Conservation (phyloP, 1,140 invertebrate species). For the Dendrolimus punctatus region DNA sequence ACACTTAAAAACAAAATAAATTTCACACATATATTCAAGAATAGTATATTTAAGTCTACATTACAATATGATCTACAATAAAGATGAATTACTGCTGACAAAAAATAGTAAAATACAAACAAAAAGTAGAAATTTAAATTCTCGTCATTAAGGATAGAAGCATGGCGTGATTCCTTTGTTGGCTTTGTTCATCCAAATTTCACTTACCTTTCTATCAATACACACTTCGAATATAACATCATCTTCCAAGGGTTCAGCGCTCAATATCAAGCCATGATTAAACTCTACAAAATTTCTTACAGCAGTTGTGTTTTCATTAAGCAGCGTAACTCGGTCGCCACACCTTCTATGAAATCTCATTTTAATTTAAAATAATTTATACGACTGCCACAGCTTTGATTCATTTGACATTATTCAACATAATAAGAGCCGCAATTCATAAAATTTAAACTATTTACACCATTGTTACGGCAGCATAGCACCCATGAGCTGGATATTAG, state of each 20-base stretch:
- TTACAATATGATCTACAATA: no score
- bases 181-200: background rate
- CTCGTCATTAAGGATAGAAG: no score
- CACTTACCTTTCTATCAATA: constrained; percentile 89
- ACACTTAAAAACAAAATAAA: no score
- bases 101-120: background rate
- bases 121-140: background rate
- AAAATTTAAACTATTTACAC: constrained; percentile 11
- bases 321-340: constrained; percentile 84
- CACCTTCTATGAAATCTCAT: constrained; percentile 88
- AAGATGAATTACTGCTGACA: no score
- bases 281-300: constrained; percentile 85
- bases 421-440: background rate
- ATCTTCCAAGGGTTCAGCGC: constrained; percentile 84
- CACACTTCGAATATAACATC: constrained; percentile 91
- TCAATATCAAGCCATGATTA: constrained; percentile 81
- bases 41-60: no score
- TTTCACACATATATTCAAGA: no score
- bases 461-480: constrained; percentile 10
- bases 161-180: background rate
- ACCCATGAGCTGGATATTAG: constrained; percentile 14
- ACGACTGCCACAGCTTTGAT: background rate
- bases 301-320: constrained; percentile 87
- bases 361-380: constrained; percentile 9
- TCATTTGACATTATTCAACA: background rate